Evolutionary conservation across 2,113 vertebrate species (phyloP), one percentile per base, ranked within the genome.

Genomic region (Forbesichthys papilliferus): DNA sequence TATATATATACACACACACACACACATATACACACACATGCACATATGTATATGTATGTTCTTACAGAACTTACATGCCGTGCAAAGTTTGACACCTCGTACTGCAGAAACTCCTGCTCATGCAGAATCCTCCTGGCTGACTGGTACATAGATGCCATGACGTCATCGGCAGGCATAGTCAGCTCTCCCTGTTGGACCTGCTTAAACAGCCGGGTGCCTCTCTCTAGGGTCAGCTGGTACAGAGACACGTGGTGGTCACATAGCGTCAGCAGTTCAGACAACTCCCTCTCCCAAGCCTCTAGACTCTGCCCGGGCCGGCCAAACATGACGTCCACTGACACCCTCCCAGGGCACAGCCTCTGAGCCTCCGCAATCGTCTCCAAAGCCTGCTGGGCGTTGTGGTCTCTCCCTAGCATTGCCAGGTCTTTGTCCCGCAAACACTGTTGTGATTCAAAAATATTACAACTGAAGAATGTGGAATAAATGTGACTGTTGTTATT

Each of bases 41-140:
- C n/a, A n/a, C n/a, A n/a, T n/a, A n/a, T n/a, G n/a, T n/a, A n/a
- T n/a, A n/a, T 27, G 2, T 27, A 27, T 27, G 27, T 27, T 27
- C 27, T 27, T 27, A 27, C 9, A 14, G 9, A 52, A 88, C 95
- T 91, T 76, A 98, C 97, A 34, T 91, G 90, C 88, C 89, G 93
- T 52, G 95, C 94, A 52, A 99, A 99, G 90, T 95, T 98, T 1
- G 97, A 98, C 77, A 99, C 95, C 77, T 99, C 96, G 0, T 98
- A 99, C 74, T 96, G 97, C n/a, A 80, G 82, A 77, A 97, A 96
- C 33, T 95, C 94, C 0, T 85, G 78, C 0, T 90, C 82, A 1
- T 60, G 79, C 12, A 99, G 91, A 36, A 54, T n/a, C 1, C 16
- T 18, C 4, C 92, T 79, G 7, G 95, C 95, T 1, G 80, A 20